Evolutionary conservation across 2,797 vertebrate species (phyloP), one percentile per base, ranked within the genome.

Genomic region (Sarcophilus harrisii): DNA sequence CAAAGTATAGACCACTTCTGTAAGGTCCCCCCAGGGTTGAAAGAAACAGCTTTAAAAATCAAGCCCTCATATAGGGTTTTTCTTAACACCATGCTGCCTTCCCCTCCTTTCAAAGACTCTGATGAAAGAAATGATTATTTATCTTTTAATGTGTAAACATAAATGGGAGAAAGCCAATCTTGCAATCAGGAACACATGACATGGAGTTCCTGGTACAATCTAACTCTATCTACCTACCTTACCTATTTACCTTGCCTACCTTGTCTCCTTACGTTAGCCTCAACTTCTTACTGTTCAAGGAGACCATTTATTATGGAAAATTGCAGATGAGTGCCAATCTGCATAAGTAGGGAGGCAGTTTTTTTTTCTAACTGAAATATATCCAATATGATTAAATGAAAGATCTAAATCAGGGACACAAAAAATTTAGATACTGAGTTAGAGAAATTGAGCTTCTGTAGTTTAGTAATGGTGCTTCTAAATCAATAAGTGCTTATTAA

Each of bases 21-120:
- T 18, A 1, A 38, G n/a, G n/a, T 38, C 13, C 1, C 5, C 14
- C n/a, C 8, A 18, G 3, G 16, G 18, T 0, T 9, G 21, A n/a
- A 73, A 38, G 16, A 38, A 1, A 38, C 0, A 21, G n/a, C 0
- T 16, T 73, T 38, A 73, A 38, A 18, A 38, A n/a, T 4, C 30
- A 38, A 73, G 32, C 0, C 62, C 32, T 38, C 32, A 14, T 1
- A 14, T 30, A 12, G 13, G 18, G 32, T 38, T 32, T 14, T 66
- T 1, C 30, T 5, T 62, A 29, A 32, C 32, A n/a, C 32, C 28
- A n/a, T 16, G 32, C 30, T n/a, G 12, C 32, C 13, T n/a, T 14
- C 30, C 14, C 11, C 30, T 66, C 4, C 13, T 66, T 38, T 21
- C 4, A 10, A 66, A 38, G 66, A 73, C 30, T n/a, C 30, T n/a